phyloP scores from a whole-genome alignment of 2,797 vertebrate genomes.

The Anomalospiza imberbis region DNA sequence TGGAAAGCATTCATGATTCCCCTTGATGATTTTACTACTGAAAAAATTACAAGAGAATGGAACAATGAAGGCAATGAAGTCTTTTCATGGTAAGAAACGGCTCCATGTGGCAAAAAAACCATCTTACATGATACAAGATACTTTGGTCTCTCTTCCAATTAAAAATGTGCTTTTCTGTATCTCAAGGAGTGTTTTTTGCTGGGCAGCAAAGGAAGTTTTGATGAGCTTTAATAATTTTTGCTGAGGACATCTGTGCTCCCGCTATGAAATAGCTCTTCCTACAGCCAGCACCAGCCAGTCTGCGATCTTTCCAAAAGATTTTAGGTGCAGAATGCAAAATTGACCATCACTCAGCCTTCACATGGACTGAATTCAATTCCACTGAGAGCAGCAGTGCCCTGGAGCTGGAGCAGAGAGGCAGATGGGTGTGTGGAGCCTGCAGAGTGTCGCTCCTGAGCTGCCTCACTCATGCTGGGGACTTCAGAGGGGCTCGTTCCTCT shows the following conservation, averaged over 20 bases:
- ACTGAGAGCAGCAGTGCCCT: neutral
- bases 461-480: neutral
- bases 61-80: neutral
- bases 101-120: neutral
- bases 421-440: neutral
- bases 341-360: neutral
- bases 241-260: conserved; percentile 11
- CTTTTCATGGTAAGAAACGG: neutral
- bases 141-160: conserved; percentile 36
- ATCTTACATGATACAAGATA: neutral
- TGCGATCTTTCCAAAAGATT: neutral
- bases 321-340: neutral
- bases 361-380: neutral
- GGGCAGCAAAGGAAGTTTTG: neutral
- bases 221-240: conserved; percentile 11
- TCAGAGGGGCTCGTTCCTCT: neutral
- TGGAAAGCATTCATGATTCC: neutral
- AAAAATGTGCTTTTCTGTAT: conserved; percentile 11
- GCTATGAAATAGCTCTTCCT: neutral
- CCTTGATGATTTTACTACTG: neutral
- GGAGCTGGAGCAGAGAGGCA: neutral
- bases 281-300: neutral
- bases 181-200: neutral
- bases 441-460: neutral
- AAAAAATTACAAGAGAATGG: neutral